Evolutionary conservation across 1,140 invertebrate genomes (phyloP).

Genomic region (Zaprionus ghesquierei): DNA sequence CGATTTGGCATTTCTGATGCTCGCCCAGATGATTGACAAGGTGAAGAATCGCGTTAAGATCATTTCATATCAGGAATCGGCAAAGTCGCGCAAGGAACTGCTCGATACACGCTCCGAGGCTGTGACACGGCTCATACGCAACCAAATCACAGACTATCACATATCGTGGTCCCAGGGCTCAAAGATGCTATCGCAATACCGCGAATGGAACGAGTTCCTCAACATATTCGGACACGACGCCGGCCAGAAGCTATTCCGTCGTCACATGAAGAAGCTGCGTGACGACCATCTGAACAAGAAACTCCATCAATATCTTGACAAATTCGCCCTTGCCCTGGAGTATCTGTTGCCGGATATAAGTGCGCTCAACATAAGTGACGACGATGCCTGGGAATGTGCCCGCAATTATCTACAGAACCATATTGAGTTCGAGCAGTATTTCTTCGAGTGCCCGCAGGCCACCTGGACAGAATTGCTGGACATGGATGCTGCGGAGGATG

Average conservation of each 20-base stretch:
- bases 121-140: slow-evolving; percentile 91
- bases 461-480: slow-evolving; percentile 89
- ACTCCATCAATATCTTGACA: slow-evolving; percentile 91
- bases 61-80: slow-evolving; percentile 93
- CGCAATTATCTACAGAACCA: slow-evolving; percentile 92
- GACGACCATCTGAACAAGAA: slow-evolving; percentile 92
- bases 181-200: slow-evolving; percentile 93
- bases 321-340: slow-evolving; percentile 90
- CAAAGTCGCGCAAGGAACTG: slow-evolving; percentile 92
- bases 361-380: slow-evolving; percentile 84
- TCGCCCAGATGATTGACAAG: slow-evolving; percentile 96
- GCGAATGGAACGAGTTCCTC: slow-evolving; percentile 95
- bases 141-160: slow-evolving; percentile 90
- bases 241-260: slow-evolving; percentile 90
- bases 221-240: slow-evolving; percentile 93
- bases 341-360: slow-evolving; percentile 92
- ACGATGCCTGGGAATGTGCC: slow-evolving; percentile 93
- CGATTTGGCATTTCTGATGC: slow-evolving; percentile 94
- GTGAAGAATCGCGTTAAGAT: slow-evolving; percentile 87
- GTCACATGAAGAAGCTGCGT: slow-evolving; percentile 92
- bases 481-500: slow-evolving; percentile 87
- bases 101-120: slow-evolving; percentile 94
- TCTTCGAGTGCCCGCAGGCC: slow-evolving; percentile 91
- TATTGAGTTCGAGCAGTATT: slow-evolving; percentile 94
- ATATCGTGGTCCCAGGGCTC: slow-evolving; percentile 93